A percentile compares a stretch with the other conserved stretches of the same genome.
Conservation (phyloP, 1,140 invertebrate species). For the Cardiocondyla obscurior region DNA sequence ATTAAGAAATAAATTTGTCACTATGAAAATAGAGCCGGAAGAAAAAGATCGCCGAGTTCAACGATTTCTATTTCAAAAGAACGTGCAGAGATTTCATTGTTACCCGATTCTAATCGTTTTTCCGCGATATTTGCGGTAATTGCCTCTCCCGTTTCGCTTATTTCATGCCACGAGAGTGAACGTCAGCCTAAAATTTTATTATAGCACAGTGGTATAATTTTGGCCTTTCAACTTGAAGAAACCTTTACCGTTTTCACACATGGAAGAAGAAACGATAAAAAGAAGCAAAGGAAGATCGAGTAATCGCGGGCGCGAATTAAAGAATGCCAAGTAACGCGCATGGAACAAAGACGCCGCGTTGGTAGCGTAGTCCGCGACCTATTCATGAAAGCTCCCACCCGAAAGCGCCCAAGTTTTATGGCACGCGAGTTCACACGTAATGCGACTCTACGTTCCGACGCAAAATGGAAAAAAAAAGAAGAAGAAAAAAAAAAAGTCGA, state of each 20-base stretch:
- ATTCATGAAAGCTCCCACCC: slow-evolving; percentile 43
- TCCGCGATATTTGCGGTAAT: no score
- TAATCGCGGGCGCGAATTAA: not conserved
- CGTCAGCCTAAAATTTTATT: not conserved
- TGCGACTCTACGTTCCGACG: not conserved
- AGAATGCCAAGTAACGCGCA: not conserved
- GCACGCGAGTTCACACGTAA: slow-evolving; percentile 17
- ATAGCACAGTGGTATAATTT: not conserved
- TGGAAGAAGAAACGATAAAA: not conserved
- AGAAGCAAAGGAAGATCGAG: not conserved
- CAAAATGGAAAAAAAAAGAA: not conserved
- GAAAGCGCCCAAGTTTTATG: slow-evolving; percentile 32
- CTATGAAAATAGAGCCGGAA: no score
- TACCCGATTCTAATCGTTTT: no score
- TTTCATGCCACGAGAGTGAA: no score
- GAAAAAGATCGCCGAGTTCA: no score
- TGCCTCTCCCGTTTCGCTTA: no score
- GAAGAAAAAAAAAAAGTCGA: not conserved
- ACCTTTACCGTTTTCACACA: not conserved
- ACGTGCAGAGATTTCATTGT: no score
- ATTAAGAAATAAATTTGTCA: not conserved
- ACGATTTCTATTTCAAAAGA: no score
- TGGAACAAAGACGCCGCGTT: slow-evolving; percentile 4
- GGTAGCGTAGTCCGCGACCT: slow-evolving; percentile 13
- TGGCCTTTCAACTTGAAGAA: not conserved